Evolutionary conservation across 2,113 vertebrate genomes (phyloP).

Genomic region (western clawed frog (Xenopus tropicalis)): DNA sequence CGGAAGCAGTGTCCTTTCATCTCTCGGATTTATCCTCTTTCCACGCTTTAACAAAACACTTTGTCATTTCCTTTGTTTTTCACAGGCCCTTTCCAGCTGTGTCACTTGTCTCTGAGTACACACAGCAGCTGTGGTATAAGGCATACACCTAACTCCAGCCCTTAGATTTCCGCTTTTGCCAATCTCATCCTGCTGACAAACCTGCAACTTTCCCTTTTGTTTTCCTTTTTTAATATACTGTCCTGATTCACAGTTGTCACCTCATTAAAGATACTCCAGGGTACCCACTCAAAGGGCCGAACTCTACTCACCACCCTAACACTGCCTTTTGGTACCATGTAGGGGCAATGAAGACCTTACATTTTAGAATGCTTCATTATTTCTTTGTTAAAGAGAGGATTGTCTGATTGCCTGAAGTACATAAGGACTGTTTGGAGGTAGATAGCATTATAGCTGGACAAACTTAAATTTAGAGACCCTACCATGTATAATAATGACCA

Average conservation of each 20-base stretch:
- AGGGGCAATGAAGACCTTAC: too few relatives aligned
- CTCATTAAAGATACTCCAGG: background rate
- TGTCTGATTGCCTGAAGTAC: too few relatives aligned
- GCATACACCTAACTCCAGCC: slow-evolving; percentile 25
- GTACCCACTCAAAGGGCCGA: background rate
- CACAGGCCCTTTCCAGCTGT: slow-evolving; percentile 48
- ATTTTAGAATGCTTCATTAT: too few relatives aligned
- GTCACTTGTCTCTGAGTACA: slow-evolving; percentile 30
- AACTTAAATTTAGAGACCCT: background rate
- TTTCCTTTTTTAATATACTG: background rate
- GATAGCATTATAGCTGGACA: background rate
- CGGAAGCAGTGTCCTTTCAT: slow-evolving; percentile 44
- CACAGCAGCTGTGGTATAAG: slow-evolving; percentile 33
- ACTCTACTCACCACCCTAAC: too few relatives aligned
- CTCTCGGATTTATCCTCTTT: slow-evolving; percentile 46
- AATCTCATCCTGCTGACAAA: background rate
- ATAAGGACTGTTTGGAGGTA: background rate
- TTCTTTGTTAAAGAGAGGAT: too few relatives aligned
- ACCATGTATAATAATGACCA: too few relatives aligned
- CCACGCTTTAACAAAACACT: slow-evolving; percentile 45
- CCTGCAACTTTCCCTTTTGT: background rate
- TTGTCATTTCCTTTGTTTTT: slow-evolving; percentile 58
- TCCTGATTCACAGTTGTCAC: background rate
- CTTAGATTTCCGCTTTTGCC: slow-evolving; percentile 5
- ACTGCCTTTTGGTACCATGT: too few relatives aligned